phyloP scores from a whole-genome alignment of 2,888 invertebrate genomes.

The Ommatoiulus sabulosus region DNA sequence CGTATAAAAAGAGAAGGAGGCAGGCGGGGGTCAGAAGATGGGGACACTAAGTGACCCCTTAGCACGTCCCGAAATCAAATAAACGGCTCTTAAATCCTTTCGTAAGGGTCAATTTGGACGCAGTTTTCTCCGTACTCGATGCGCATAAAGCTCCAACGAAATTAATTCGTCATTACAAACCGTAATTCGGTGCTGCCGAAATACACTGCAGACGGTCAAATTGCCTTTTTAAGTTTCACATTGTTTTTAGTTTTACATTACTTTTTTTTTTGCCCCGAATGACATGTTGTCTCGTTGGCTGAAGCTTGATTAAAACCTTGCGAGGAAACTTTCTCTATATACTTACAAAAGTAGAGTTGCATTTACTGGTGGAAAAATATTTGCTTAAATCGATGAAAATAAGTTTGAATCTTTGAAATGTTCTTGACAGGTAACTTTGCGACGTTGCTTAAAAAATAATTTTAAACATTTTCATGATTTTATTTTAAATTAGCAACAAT shows the following conservation, averaged over 20 bases:
- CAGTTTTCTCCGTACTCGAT: not conserved
- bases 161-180: not conserved
- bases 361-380: too few species aligned
- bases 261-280: not conserved
- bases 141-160: not conserved
- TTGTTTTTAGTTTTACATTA: not conserved
- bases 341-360: too few species aligned
- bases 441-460: too few species aligned
- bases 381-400: too few species aligned
- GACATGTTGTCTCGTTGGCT: too few species aligned
- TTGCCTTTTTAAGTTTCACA: not conserved
- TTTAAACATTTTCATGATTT: too few species aligned
- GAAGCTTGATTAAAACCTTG: too few species aligned
- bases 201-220: not conserved
- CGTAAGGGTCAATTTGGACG: not conserved
- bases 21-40: not conserved
- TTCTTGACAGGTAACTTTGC: too few species aligned
- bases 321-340: too few species aligned
- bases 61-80: not conserved
- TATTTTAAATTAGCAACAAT: too few species aligned
- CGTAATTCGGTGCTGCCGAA: not conserved
- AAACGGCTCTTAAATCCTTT: slow-evolving; percentile 9
- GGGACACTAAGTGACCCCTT: not conserved
- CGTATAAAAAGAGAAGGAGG: not conserved
- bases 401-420: too few species aligned